Base-by-base conservation (phyloP, 1,140 invertebrate species). In the Lasaia peninsularis region DNA sequence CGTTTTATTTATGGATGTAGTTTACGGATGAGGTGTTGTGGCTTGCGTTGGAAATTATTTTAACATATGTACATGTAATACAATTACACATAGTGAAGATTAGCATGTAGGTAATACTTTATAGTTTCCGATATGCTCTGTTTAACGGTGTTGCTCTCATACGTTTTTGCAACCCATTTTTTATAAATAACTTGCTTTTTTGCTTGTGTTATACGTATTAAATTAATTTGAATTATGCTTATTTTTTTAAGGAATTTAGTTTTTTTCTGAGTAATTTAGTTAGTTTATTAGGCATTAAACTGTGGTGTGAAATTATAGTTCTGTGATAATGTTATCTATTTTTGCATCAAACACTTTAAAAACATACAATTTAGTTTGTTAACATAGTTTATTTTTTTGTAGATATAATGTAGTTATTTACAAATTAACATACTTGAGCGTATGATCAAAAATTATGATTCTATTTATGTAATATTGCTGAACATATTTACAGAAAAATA, bases 41-140 rank as follows among this genome's bases (percentile, higher is more conserved):
- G 78, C 78, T 85, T 81, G 78, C 75, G 72, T 86, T 71, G 69
- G 69, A 76, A 69, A 81, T 82, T 79, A 73, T 82, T 79, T 78
- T 71, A 76, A 76, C 65, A 62, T 65, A 69, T 70, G 60, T 74
- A 61, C 58, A 60, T 69, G 62, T 71, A 63, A 73, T 75, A 80
- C 71, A 79, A 78, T 78, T 78, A 78, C 68, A 79, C 67, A 71
- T 80, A 80, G 75, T 64, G 71, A 71, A 79, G 80, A 88, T 88
- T 86, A 88, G 83, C 83, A 88, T 88, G 83, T 84, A 71, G 78
- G 75, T 84, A 83, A 80, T 80, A 79, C 69, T 83, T 78, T 80
- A 86, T 83, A 73, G 72, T 67, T 78, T 71, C 65, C 56, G 77
- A 83, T 84, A 62, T 63, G 85, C 85, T 88, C 85, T 88, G 80